Evolutionary conservation across 2,113 vertebrate species (phyloP), one percentile per base, ranked within the genome.

Genomic region (Empidonax traillii): DNA sequence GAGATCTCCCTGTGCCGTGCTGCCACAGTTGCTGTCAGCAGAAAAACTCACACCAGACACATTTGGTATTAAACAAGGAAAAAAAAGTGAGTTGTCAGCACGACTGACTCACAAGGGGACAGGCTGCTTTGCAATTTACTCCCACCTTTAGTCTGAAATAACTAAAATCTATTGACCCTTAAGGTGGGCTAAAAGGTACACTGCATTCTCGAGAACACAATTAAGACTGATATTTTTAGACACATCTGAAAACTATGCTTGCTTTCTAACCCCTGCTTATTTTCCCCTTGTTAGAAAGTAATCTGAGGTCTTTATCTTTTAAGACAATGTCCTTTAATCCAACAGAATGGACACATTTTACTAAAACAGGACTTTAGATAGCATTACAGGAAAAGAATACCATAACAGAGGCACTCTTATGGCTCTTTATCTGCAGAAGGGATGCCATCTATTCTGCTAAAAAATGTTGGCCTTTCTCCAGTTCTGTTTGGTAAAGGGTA

Each of bases 41-140:
- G 73, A 78, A 92, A 89, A 86, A 78, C 47, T 92, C 83, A 75
- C 0, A 0, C 21, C 73, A 94, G 62, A 87, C 41, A 92, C 13
- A 62, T 59, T 81, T 72, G 47, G 24, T 78, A 94, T 67, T 89
- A 87, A 74, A 79, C 31, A 79, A 82, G 10, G 12, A 2, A 11
- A 65, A 66, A 83, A 58, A 24, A 37, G 17, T 46, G 43, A 90
- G 31, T 15, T 79, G 66, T 94, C 65, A 94, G 77, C 58, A 81
- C 73, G 65, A 73, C 43, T 86, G 68, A 86, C 43, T 89, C 72
- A 78, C 80, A 35, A 44, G 43, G 56, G 68, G 68, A 90, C 56
- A 90, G 59, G 43, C 13, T 77, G 73, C 76, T 90, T 81, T 39
- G 72, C 71, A 73, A 80, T 86, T 92, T 89, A 95, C 76, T 93